Base-by-base conservation (phyloP, 2,113 vertebrate genomes). In the Pollimyrus isidori region DNA sequence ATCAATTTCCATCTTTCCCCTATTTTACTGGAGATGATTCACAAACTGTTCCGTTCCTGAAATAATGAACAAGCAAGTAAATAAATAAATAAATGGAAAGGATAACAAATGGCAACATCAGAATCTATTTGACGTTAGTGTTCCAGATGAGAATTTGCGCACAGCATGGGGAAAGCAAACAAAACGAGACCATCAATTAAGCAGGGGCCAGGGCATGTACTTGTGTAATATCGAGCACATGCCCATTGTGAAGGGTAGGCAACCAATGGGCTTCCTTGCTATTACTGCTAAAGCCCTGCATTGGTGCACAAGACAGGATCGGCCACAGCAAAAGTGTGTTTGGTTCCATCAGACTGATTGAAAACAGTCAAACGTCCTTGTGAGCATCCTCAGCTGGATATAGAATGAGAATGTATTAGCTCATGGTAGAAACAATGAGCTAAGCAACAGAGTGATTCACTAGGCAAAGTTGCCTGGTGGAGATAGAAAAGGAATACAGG, bases 161-260 rank as follows among this genome's bases (percentile, higher is more conserved):
- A 89, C 95, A 96, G 94, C 92, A 94, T 94, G 96, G 94, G 93
- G 95, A 96, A 95, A 93, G 94, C 92, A 93, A 96, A 95, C 92
- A 80, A 95, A 95, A 96, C 93, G 94, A 96, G 94, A 95, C 95
- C 91, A 95, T 94, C 93, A 95, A 92, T 89, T 89, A 94, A 94
- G 93, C 94, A 93, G 35, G 35, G 73, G 95, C 93, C 94, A 93
- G 15, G 73, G 73, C 95, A 94, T 94, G 96, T 92, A 94, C 93
- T 96, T 96, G 94, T 92, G 96, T 96, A 96, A 95, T 95, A 96
- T 95, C 94, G 52, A 92, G 90, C 94, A 93, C 92, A 94, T 96
- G 94, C 95, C 94, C 94, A 96, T 42, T 95, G 95, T 94, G 95
- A 96, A 96, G 95, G 91, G 91, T 93, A 92, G 94, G 92, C 95